phyloP scores from a whole-genome alignment of 2,113 vertebrate species.

The Pontoporia blainvillei region DNA sequence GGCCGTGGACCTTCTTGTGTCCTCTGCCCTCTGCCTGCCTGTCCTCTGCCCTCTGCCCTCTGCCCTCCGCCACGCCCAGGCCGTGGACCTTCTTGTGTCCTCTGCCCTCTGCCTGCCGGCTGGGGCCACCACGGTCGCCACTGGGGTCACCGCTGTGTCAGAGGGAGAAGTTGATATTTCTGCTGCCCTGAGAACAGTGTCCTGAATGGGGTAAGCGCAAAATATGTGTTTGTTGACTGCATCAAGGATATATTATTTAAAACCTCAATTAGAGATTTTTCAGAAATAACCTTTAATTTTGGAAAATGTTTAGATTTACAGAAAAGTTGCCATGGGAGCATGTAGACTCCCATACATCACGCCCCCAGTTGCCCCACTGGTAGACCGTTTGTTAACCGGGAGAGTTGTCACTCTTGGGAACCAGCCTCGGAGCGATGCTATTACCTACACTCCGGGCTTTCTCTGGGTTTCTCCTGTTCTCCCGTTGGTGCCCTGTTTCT shows the following conservation, averaged over 20 bases:
- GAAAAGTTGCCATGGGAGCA: not conserved
- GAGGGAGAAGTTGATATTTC: too few species aligned
- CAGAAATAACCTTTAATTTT: not conserved
- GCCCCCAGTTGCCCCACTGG: accelerated
- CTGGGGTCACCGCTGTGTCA: not conserved
- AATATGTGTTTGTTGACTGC: not conserved
- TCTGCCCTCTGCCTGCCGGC: not conserved
- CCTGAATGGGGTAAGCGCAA: not conserved
- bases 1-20: not conserved
- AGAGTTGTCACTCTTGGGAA: not conserved
- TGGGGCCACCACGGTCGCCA: not conserved
- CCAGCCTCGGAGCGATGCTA: accelerated
- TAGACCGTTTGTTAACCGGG: accelerated
- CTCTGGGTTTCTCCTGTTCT: not conserved
- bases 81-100: not conserved
- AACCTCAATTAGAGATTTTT: not conserved
- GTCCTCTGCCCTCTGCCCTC: not conserved
- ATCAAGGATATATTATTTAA: not conserved
- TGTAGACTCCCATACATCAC: accelerated
- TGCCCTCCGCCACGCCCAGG: not conserved
- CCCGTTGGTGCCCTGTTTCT: not conserved
- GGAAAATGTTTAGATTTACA: not conserved
- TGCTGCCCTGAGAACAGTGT: too few species aligned
- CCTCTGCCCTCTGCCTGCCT: not conserved
- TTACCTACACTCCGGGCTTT: not conserved